phyloP scores from a whole-genome alignment of 2,888 invertebrate species.

The Parnassius apollo region DNA sequence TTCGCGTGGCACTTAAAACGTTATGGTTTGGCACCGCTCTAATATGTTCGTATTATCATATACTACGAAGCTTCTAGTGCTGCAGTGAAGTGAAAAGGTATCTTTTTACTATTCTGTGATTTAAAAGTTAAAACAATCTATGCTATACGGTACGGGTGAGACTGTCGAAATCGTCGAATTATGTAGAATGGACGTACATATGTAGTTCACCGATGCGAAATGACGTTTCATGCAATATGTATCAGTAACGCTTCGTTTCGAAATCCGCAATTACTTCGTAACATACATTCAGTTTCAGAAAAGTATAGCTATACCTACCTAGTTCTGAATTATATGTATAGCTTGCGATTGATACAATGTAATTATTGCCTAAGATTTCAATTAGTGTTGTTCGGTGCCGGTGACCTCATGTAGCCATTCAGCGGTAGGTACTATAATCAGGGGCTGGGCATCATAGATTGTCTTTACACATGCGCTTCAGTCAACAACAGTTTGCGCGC shows the following conservation, averaged over 20 bases:
- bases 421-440: constrained; percentile 32
- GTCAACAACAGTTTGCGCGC: constrained; percentile 75
- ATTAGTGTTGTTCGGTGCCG: constrained; percentile 28
- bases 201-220: constrained; percentile 14
- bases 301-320: no score
- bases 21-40: no score
- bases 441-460: constrained; percentile 36
- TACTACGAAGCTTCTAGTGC: no score
- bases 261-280: constrained; percentile 13
- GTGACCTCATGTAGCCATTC: constrained; percentile 36
- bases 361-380: constrained; percentile 26
- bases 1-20: no score
- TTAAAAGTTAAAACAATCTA: no score
- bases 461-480: constrained; percentile 61
- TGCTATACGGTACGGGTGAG: no score
- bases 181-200: neutral
- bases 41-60: no score
- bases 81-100: no score
- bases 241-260: constrained; percentile 16
- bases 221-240: constrained; percentile 15
- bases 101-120: no score
- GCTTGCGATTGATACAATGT: constrained; percentile 22
- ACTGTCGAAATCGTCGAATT: no score
- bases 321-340: neutral
- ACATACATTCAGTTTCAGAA: neutral